A percentile compares a stretch with the other conserved stretches of the same genome.
phyloP scores from a whole-genome alignment of 2,888 invertebrate species.

The Amaurobius ferox region DNA sequence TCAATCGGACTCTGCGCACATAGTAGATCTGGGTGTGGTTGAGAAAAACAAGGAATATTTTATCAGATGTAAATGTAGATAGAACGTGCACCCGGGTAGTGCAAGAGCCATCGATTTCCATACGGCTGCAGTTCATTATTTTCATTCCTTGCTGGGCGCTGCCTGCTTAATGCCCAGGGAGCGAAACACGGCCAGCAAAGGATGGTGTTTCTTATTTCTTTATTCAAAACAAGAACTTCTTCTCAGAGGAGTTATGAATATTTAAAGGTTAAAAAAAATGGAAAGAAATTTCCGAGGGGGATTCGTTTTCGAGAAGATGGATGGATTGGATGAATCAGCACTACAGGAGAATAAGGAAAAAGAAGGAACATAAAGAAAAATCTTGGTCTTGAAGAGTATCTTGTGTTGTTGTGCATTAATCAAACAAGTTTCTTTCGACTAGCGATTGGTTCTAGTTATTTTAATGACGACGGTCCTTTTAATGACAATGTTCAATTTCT shows the following conservation, averaged over 20 bases:
- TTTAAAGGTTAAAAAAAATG: conserved; percentile 2
- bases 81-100: conserved; percentile 31
- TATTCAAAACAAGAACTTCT: background rate
- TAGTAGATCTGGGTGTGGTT: conserved; percentile 56
- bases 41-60: conserved; percentile 52
- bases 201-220: background rate
- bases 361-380: no score
- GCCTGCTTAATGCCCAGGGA: conserved; percentile 26
- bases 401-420: no score
- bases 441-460: no score
- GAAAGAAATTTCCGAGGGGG: conserved; percentile 2
- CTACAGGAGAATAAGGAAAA: conserved; percentile 1
- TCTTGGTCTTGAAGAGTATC: no score
- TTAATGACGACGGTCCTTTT: no score
- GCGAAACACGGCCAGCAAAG: conserved; percentile 6
- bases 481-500: no score
- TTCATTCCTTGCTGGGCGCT: conserved; percentile 19
- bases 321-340: background rate
- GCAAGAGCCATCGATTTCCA: conserved; percentile 41
- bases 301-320: background rate
- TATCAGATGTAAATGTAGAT: conserved; percentile 66
- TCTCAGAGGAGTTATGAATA: conserved; percentile 2
- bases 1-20: background rate
- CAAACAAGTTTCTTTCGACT: no score
- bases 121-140: conserved; percentile 20